phyloP scores from a whole-genome alignment of 2,113 vertebrate species.

The Colinus virginianus region DNA sequence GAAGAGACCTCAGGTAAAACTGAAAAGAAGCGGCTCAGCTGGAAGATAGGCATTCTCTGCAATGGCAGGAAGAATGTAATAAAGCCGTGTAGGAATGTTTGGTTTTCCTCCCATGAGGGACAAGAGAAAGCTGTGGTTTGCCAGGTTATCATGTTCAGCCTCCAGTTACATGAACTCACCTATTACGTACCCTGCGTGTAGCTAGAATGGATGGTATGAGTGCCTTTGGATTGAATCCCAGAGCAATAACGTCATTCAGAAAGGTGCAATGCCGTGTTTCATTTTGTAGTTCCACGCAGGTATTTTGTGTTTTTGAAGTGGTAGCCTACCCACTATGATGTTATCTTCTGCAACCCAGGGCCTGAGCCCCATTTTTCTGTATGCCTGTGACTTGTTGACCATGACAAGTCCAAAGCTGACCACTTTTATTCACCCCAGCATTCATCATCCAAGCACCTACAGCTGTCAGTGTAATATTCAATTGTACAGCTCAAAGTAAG shows the following conservation, averaged over 20 bases:
- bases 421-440: background rate
- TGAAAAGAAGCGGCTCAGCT: background rate
- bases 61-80: background rate
- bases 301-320: background rate
- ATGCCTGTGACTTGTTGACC: background rate
- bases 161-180: background rate
- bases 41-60: background rate
- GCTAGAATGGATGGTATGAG: conserved; percentile 18
- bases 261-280: background rate
- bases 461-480: background rate
- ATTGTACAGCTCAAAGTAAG: background rate
- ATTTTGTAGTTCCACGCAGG: background rate
- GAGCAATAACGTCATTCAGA: background rate
- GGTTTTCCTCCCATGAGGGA: background rate
- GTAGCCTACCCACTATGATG: background rate
- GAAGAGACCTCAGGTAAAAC: background rate
- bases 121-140: conserved; percentile 12
- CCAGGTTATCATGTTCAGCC: background rate
- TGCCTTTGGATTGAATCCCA: background rate
- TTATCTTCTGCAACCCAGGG: background rate
- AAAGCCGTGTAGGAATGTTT: background rate
- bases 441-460: background rate
- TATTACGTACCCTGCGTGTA: background rate
- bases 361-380: background rate
- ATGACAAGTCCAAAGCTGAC: background rate